A percentile compares a stretch with the other conserved stretches of the same genome.
Evolutionary conservation across 1,140 invertebrate species (phyloP).

Genomic region (Cydia fagiglandana): DNA sequence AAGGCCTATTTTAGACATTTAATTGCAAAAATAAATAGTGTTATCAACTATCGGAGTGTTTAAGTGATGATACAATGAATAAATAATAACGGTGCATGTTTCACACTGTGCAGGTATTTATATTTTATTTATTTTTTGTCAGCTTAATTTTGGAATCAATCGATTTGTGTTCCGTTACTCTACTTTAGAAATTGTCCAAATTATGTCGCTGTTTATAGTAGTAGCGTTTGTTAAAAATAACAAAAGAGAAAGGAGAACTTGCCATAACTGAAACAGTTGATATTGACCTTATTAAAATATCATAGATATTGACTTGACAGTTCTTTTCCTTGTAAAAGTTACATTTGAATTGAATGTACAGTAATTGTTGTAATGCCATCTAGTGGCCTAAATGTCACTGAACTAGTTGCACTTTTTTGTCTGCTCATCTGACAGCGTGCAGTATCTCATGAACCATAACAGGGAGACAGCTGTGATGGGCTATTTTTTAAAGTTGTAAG

Average conservation of each 20-base stretch:
- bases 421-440: not conserved
- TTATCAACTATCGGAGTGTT: not conserved
- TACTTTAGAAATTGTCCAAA: not conserved
- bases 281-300: no score
- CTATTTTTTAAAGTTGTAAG: no score
- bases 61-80: constrained; percentile 8
- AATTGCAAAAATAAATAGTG: constrained; percentile 15
- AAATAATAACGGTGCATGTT: not conserved
- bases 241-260: not conserved
- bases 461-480: not conserved
- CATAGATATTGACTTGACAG: not conserved
- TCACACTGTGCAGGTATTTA: not conserved
- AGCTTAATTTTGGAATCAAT: not conserved
- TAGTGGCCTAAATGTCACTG: not conserved
- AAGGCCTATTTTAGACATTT: constrained; percentile 9
- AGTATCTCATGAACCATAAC: not conserved
- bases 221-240: not conserved
- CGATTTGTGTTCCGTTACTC: constrained; percentile 2
- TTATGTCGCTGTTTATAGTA: not conserved
- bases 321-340: not conserved
- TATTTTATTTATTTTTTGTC: not conserved
- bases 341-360: no score
- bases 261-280: not conserved
- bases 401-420: not conserved
- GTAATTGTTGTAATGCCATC: no score